Evolutionary conservation across 2,888 invertebrate genomes (phyloP).

Genomic region (Dasysyrphus albostriatus): DNA sequence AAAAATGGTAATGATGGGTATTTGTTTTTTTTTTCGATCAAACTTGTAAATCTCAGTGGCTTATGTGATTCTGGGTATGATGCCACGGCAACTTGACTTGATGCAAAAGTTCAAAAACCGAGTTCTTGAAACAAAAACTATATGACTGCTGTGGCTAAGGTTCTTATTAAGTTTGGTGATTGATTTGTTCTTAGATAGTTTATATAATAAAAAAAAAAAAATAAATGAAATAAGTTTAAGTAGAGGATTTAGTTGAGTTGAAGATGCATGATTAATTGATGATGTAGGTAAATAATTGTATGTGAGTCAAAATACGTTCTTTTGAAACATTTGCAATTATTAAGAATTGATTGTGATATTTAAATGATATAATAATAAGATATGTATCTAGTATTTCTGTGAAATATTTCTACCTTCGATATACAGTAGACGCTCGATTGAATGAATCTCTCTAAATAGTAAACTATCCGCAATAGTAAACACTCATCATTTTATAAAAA

Average conservation of each 20-base stretch:
- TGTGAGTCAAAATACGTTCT: no score
- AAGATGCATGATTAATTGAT: neutral
- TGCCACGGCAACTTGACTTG: constrained; percentile 20
- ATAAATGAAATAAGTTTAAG: constrained; percentile 23
- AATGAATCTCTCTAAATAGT: no score
- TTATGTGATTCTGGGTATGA: constrained; percentile 29
- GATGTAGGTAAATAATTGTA: no score
- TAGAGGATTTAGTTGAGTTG: neutral
- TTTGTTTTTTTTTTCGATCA: constrained; percentile 49
- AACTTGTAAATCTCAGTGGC: constrained; percentile 57
- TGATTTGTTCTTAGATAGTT: constrained; percentile 54
- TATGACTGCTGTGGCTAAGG: constrained; percentile 47
- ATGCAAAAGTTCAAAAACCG: constrained; percentile 56
- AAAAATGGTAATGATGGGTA: constrained; percentile 53
- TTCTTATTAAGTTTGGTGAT: constrained; percentile 49
- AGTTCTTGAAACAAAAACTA: neutral
- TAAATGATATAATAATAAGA: no score
- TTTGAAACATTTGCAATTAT: no score
- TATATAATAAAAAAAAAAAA: constrained; percentile 62
- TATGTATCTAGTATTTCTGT: no score
- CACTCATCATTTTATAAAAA: no score
- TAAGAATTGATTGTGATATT: no score
- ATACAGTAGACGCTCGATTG: no score
- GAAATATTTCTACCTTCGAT: no score
- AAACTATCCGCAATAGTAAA: no score